Evolutionary conservation across 1,140 invertebrate species (phyloP), one percentile per base, ranked within the genome.

Genomic region (Scaptomyza montana): DNA sequence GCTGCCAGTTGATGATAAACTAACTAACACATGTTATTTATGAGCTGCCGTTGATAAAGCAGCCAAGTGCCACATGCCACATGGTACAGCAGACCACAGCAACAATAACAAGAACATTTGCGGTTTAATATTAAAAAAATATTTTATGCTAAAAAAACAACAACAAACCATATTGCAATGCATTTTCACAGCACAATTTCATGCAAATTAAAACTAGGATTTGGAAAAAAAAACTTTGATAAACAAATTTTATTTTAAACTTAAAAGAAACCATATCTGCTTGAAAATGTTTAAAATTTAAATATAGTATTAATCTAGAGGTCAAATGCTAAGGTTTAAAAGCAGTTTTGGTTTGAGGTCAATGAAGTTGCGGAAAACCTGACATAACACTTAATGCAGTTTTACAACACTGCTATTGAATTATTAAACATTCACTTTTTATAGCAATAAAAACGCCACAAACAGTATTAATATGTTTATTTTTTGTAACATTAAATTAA

Each of bases 1-100:
- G 53, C 60, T 51, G 64, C 33, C 63, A 67, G 61, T 76, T 72
- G 12, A 78, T 86, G 70, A 87, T 82, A 78, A 86, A 86, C 82
- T 78, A 87, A 78, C 78, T 85, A 81, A 87, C 78, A 66, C 69
- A 70, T 70, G 70, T 77, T 74, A 87, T 87, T 86, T 82, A 86
- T 82, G 78, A 59, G 65, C 64, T 69, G 64, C 61, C 59, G 60
- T 59, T 70, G 64, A 69, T 63, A 62, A 62, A 71, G 19, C 50
- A 47, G 33, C 69, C 68, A 66, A 47, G 51, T 63, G 46, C 47
- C 70, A 68, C 51, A 49, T 63, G 70, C 57, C 70, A 65, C 74
- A 59, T 51, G 66, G 59, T 56, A 65, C 45, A 36, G 49, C 56
- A 41, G 33, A 57, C 66, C 60, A 43, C 77, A 64, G 28, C 43